These are phyloP conservation scores for Hirtodrosophila cameraria DNA, from an alignment of 2,888 invertebrate genomes.

Conservation along the genomic window DNA sequence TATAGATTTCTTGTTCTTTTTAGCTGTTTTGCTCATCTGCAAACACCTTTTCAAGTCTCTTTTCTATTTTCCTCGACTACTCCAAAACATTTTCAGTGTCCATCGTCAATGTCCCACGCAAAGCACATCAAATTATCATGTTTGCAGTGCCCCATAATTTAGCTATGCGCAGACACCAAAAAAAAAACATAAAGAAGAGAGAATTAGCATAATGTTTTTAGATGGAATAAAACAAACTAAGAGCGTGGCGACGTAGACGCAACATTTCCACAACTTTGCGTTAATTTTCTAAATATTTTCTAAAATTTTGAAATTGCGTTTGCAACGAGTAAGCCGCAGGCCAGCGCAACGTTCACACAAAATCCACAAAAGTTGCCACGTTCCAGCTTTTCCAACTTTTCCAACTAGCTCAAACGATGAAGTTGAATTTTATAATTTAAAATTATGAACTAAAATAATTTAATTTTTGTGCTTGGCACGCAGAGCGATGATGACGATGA, in stretches of 20 bases:
- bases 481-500: constrained; percentile 46
- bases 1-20: no score
- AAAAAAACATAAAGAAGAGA: constrained; percentile 12
- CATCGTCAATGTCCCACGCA: constrained; percentile 5
- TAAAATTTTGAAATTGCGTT: constrained; percentile 70
- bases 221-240: constrained; percentile 47
- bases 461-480: constrained; percentile 70
- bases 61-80: no score
- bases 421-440: constrained; percentile 73
- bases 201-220: constrained; percentile 71
- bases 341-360: constrained; percentile 20
- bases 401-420: constrained; percentile 29
- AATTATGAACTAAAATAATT: constrained; percentile 79
- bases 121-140: constrained; percentile 4
- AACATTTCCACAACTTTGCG: constrained; percentile 77
- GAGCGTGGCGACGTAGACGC: constrained; percentile 46
- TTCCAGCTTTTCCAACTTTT: constrained; percentile 50
- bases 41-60: not conserved
- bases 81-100: not conserved
- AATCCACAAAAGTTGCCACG: constrained; percentile 50
- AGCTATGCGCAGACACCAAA: constrained; percentile 14
- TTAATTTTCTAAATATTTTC: constrained; percentile 79
- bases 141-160: constrained; percentile 30
- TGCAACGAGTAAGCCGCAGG: constrained; percentile 48
- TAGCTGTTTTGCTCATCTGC: no score